Percentiles rank a stretch among this genome's conserved stretches.
phyloP scores from a whole-genome alignment of 2,797 vertebrate genomes.

The Enteromius mattozi region DNA sequence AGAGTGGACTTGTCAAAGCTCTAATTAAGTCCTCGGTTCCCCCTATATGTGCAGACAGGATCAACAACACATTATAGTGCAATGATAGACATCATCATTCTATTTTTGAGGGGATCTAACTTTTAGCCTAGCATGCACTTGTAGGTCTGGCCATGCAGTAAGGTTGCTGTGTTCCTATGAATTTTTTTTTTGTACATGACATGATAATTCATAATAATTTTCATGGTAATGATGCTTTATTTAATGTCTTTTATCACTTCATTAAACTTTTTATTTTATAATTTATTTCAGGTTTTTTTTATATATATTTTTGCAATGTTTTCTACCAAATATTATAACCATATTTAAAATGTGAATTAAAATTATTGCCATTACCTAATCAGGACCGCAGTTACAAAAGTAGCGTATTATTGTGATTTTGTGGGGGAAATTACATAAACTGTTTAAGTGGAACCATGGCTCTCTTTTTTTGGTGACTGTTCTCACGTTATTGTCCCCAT shows the following conservation, averaged over 20 bases:
- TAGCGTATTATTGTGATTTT: not conserved
- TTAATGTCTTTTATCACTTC: not conserved
- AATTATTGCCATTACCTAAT: not conserved
- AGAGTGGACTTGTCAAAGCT: constrained; percentile 89
- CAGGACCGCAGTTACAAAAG: not conserved
- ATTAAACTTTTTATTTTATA: not conserved
- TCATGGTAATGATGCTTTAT: not conserved
- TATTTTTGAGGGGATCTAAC: constrained; percentile 61
- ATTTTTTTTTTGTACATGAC: not conserved
- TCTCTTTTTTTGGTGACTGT: constrained; percentile 27
- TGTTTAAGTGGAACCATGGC: constrained; percentile 1
- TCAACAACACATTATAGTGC: constrained; percentile 79
- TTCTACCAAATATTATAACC: not conserved
- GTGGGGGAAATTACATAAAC: not conserved
- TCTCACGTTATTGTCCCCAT: constrained; percentile 45
- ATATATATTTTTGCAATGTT: not conserved
- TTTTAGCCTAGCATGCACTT: constrained; percentile 41
- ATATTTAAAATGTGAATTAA: not conserved
- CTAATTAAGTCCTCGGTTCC: constrained; percentile 88
- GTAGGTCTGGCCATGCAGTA: not conserved
- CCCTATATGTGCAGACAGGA: constrained; percentile 78
- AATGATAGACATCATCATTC: constrained; percentile 80
- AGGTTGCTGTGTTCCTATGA: not conserved
- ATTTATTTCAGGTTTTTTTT: not conserved
- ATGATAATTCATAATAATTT: not conserved